Evolutionary conservation across 2,888 invertebrate species (phyloP), one percentile per base, ranked within the genome.

Genomic region (Metellina segmentata): DNA sequence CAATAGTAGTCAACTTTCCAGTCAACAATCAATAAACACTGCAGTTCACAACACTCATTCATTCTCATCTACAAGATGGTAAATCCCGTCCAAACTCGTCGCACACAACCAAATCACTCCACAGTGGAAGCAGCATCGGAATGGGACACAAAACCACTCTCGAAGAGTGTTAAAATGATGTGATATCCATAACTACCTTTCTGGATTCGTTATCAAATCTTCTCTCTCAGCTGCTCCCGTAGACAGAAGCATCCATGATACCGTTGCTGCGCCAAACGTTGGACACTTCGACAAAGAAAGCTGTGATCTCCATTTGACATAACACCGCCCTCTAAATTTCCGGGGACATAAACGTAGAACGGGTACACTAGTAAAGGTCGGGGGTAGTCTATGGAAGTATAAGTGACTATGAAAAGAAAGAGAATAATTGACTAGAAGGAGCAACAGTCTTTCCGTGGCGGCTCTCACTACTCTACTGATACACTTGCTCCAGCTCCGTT

Each of bases 401-500:
- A 71, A 81, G 81, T 74, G 72, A 49, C 83, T 74, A 89, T 52
- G 69, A 78, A 90, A 79, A 89, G 81, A 85, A 91, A 81, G 20
- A 69, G 49, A 69, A 91, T 71, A 79, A 87, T 88, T 82, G 78
- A 87, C 87, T 91, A 91, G 78, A 71, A 77, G 91, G 91, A 82
- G 87, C 91, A 91, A 91, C 91, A 91, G 83, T 79, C 82, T 91
- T 69, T 70, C 19, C 79, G 48, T 61, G 52, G 53, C 87, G 82
- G 74, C 87, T 83, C 91, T 87, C 75, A 83, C 91, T 91, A 91
- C 86, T 87, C 91, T 91, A 91, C 91, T 91, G 90, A 86, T 90
- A 81, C 90, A 85, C 81, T 90, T 70, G 74, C 71, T 75, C 49
- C 81, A 34, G 34, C 34, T 34, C 49, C 71, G 69, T 61, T 90